These are phyloP conservation scores for Chelidonichthys spinosus DNA, from an alignment of 2,797 vertebrate genomes.

Conservation along the genomic window DNA sequence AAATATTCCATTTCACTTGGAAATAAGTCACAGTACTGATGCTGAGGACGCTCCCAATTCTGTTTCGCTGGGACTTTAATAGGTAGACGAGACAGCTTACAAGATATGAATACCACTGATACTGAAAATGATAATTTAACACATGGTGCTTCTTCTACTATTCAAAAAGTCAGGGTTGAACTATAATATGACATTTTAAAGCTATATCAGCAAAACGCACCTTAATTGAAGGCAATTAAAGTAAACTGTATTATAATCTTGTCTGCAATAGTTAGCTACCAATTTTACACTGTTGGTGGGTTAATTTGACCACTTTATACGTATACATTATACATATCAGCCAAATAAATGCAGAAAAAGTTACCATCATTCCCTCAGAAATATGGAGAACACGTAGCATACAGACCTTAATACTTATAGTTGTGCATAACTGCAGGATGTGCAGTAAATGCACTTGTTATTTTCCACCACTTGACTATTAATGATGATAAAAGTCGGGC, in stretches of 20 bases:
- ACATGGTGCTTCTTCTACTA: background rate
- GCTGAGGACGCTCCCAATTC: too few relatives aligned
- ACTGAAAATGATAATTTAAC: background rate
- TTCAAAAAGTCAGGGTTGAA: background rate
- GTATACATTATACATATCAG: too few relatives aligned
- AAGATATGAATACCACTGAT: background rate
- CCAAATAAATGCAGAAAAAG: background rate
- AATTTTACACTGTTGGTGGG: background rate
- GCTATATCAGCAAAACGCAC: background rate
- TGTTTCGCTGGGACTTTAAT: too few relatives aligned
- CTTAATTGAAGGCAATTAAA: too few relatives aligned
- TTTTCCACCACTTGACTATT: background rate
- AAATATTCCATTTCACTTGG: too few relatives aligned
- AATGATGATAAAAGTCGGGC: conserved; percentile 17
- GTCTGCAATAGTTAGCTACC: background rate
- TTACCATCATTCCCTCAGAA: background rate
- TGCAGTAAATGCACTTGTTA: background rate
- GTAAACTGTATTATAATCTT: background rate
- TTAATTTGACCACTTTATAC: background rate
- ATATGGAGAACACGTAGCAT: background rate
- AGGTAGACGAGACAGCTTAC: conserved; percentile 10
- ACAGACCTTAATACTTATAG: background rate
- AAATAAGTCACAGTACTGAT: too few relatives aligned
- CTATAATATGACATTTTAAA: too few relatives aligned
- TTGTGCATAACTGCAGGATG: background rate